phyloP scores from a whole-genome alignment of 2,113 vertebrate genomes.

The Caranx melampygus region DNA sequence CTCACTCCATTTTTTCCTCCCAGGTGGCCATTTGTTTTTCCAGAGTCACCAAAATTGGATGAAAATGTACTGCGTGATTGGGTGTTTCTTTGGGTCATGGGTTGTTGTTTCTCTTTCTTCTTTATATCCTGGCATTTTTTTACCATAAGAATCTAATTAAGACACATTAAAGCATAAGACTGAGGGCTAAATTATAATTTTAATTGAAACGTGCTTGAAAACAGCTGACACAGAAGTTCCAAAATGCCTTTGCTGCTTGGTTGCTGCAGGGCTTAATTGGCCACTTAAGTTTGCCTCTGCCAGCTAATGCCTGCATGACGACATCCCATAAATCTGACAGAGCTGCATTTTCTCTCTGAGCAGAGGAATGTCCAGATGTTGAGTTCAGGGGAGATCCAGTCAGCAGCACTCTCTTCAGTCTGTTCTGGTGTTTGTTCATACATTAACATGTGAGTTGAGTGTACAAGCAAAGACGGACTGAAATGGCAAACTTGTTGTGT shows the following conservation, averaged over 20 bases:
- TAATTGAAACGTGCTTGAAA: background rate
- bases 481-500: background rate
- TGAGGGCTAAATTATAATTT: background rate
- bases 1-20: no score
- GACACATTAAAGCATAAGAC: background rate
- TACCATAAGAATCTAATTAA: background rate
- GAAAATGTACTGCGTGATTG: no score
- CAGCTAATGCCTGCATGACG: background rate
- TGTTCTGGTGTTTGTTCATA: background rate
- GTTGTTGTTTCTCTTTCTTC: background rate
- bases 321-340: conserved; percentile 22
- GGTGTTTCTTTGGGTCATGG: no score
- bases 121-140: background rate
- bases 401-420: background rate
- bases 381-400: background rate
- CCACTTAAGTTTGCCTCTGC: background rate
- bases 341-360: background rate
- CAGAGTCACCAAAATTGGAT: no score
- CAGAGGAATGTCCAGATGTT: background rate
- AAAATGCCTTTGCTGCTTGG: background rate
- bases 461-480: background rate
- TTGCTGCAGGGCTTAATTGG: background rate
- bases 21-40: no score
- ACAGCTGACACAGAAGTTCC: background rate
- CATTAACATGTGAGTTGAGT: background rate